phyloP scores from a whole-genome alignment of 2,888 invertebrate genomes.

The Helobdella robusta region DNA sequence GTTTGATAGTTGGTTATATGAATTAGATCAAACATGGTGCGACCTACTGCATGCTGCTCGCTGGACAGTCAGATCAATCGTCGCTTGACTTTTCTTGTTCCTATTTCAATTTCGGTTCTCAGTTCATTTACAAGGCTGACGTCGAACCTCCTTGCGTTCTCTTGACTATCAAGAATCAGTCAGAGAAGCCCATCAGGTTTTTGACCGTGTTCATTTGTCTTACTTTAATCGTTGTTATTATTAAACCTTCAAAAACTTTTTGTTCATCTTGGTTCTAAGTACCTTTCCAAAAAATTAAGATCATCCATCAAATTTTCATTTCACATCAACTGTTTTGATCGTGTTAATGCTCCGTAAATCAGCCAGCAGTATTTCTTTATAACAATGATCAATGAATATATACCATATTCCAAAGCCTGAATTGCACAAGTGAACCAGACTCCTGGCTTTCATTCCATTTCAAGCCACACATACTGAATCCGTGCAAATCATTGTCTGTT shows the following conservation, averaged over 20 bases:
- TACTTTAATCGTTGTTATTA: too few relatives aligned
- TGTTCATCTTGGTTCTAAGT: too few relatives aligned
- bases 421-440: slow-evolving; percentile 5
- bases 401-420: slow-evolving; percentile 4
- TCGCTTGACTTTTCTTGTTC: slow-evolving; percentile 58
- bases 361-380: too few relatives aligned
- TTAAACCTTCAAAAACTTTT: too few relatives aligned
- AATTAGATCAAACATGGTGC: slow-evolving; percentile 61
- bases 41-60: slow-evolving; percentile 56
- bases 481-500: neutral
- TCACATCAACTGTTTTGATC: too few relatives aligned
- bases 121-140: slow-evolving; percentile 53
- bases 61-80: slow-evolving; percentile 56
- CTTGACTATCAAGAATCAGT: slow-evolving; percentile 43
- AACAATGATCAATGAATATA: too few relatives aligned
- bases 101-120: slow-evolving; percentile 60
- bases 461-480: neutral
- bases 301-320: too few relatives aligned
- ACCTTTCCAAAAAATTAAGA: too few relatives aligned
- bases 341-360: too few relatives aligned
- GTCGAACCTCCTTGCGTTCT: slow-evolving; percentile 41
- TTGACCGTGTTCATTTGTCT: neutral
- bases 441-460: slow-evolving; percentile 11
- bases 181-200: slow-evolving; percentile 13
- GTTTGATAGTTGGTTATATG: neutral